Conservation (phyloP, 35 echinoderm and acorn worm species). For the Lytechinus variegatus region DNA sequence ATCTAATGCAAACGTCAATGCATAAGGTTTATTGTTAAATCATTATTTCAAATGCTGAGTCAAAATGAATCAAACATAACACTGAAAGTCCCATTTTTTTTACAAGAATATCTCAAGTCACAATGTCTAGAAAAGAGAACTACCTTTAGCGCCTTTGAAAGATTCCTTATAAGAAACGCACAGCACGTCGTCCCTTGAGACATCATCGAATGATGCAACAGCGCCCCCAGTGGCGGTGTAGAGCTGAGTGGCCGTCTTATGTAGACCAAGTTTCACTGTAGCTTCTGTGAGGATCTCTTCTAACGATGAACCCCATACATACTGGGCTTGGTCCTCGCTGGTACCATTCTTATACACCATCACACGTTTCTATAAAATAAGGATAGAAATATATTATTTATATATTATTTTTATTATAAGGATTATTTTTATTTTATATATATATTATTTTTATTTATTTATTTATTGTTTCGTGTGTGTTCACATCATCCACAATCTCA, state of each 20-base stretch:
- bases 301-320: constrained; percentile 72
- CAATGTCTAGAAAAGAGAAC: background rate
- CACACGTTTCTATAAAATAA: constrained; percentile 86
- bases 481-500: too few species aligned
- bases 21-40: too few species aligned
- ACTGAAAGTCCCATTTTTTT: too few species aligned
- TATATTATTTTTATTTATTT: too few species aligned
- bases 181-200: constrained; percentile 73
- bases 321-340: constrained; percentile 60
- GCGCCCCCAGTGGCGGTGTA: constrained; percentile 58
- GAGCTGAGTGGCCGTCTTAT: constrained; percentile 58
- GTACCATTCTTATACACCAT: constrained; percentile 81
- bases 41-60: too few species aligned
- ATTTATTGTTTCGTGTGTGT: too few species aligned
- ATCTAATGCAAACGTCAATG: too few species aligned
- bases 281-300: constrained; percentile 72
- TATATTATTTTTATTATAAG: too few species aligned
- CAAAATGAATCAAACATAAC: too few species aligned
- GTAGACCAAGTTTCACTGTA: constrained; percentile 62
- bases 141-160: constrained; percentile 84
- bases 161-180: constrained; percentile 70
- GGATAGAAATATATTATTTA: too few species aligned
- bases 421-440: too few species aligned
- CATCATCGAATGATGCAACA: constrained; percentile 72
- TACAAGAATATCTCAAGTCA: too few species aligned